A percentile compares a stretch with the other conserved stretches of the same genome.
Conservation (phyloP, 2,113 vertebrate species). For the Panthera tigris region DNA sequence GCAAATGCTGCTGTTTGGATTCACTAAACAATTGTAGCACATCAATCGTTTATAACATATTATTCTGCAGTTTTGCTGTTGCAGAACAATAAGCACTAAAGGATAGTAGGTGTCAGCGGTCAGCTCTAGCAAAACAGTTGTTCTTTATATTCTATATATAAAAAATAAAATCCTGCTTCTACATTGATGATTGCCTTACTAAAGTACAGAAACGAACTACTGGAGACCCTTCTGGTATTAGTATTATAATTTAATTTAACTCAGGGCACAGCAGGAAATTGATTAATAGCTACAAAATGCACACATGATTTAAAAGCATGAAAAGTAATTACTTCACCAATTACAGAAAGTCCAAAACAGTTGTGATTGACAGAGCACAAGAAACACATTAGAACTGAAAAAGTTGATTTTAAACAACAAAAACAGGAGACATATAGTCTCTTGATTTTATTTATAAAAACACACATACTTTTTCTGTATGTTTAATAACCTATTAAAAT, state of each 20-base stretch:
- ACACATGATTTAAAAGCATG: constrained; percentile 63
- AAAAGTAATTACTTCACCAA: constrained; percentile 69
- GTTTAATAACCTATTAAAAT: not conserved
- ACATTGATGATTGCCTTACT: constrained; percentile 7
- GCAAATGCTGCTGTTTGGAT: not conserved
- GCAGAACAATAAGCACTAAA: not conserved
- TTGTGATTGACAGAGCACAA: constrained; percentile 52
- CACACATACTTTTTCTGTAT: not conserved
- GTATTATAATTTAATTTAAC: constrained; percentile 72
- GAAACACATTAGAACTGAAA: constrained; percentile 7
- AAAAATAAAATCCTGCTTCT: not conserved
- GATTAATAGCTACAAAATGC: constrained; percentile 70
- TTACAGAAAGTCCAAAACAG: constrained; percentile 66
- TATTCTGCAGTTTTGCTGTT: not conserved
- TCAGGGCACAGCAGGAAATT: constrained; percentile 67
- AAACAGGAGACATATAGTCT: not conserved
- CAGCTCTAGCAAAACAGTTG: not conserved
- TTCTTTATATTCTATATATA: not conserved
- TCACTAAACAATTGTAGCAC: not conserved
- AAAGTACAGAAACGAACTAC: not conserved
- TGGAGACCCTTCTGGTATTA: constrained; percentile 35
- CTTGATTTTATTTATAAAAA: not conserved
- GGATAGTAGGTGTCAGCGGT: not conserved
- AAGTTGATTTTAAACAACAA: not conserved
- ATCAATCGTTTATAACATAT: not conserved